Base-by-base conservation (phyloP, 2,888 invertebrate genomes). In the Drosophila flavopinicola region DNA sequence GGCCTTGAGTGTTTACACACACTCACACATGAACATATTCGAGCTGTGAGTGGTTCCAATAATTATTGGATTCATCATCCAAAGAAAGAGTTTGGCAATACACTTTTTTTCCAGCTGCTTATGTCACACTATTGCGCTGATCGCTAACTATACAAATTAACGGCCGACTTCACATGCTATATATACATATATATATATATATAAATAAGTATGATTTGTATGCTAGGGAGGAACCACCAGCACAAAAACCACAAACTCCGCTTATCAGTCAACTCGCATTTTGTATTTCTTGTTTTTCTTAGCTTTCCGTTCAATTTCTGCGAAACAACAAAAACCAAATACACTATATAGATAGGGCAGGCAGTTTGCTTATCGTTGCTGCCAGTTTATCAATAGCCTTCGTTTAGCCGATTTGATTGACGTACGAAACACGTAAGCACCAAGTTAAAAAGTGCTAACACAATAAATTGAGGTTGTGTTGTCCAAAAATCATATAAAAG, bases 311-410 rank as follows among this genome's bases (percentile, higher is more conserved):
- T 53, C 45, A 42, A 33, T 67, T 70, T 56, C 56, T 58, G 75
- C 75, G 45, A 58, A 75, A 47, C 45, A 42, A 25, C 7, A 20
- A 30, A 17, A 60, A 15, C 10, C 27, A 15, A 25, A 6, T 48
- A 17, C 10, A 39, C 27, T 35, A 35, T 27, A 58, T 30, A 58
- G 45, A 58, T 56, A 58, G 24, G 24, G 4, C 38, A 23, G 41
- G 13, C 27, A 15, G 25, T 25, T 42, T 33, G 65, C 85, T 79
- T 85, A 79, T 79, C 79, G 57, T 60, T 48, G 49, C 69, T 77
- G 60, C 53, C 61, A 64, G 70, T 65, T 74, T 87, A 79, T 79
- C 79, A 87, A 87, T 82, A 73, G 75, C 68, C 57, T 76, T 72
- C 76, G 68, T 66, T 66, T 79, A 51, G 63, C 61, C 56, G 47